A percentile compares a stretch with the other conserved stretches of the same genome.
phyloP scores from a whole-genome alignment of 2,797 vertebrate genomes.

The Tokudaia tokunoshimensis region DNA sequence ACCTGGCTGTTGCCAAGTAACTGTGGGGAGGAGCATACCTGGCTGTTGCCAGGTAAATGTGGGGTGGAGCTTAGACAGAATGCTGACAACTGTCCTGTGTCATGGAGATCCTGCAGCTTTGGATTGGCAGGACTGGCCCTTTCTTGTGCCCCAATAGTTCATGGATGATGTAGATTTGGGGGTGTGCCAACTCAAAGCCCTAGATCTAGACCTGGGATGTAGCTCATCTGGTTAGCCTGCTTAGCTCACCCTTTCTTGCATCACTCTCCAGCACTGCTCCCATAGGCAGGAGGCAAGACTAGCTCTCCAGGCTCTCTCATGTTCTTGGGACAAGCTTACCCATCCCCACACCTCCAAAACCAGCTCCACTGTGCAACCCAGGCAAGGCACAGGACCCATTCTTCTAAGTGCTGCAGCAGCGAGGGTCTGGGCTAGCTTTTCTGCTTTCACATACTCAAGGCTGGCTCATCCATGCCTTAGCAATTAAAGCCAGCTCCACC shows the following conservation, averaged over 20 bases:
- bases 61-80: too few relatives aligned
- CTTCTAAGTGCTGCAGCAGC: not conserved
- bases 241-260: not conserved
- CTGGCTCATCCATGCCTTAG: not conserved
- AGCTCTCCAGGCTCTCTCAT: not conserved
- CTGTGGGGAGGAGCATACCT: too few relatives aligned
- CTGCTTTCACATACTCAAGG: not conserved
- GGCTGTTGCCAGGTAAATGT: too few relatives aligned
- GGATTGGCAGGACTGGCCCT: not conserved
- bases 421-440: not conserved
- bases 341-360: not conserved
- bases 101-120: not conserved
- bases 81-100: not conserved
- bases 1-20: too few relatives aligned
- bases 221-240: not conserved
- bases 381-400: not conserved
- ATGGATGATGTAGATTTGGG: not conserved
- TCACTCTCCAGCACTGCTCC: not conserved
- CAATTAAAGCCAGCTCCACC: not conserved
- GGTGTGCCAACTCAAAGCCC: not conserved
- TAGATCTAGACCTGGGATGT: not conserved
- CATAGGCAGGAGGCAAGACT: not conserved
- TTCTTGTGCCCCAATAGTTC: not conserved
- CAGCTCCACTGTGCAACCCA: not conserved
- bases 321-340: not conserved